These are phyloP conservation scores for Pterocles orientalis DNA, from an alignment of 2,113 vertebrate genomes.

Conservation along the genomic window DNA sequence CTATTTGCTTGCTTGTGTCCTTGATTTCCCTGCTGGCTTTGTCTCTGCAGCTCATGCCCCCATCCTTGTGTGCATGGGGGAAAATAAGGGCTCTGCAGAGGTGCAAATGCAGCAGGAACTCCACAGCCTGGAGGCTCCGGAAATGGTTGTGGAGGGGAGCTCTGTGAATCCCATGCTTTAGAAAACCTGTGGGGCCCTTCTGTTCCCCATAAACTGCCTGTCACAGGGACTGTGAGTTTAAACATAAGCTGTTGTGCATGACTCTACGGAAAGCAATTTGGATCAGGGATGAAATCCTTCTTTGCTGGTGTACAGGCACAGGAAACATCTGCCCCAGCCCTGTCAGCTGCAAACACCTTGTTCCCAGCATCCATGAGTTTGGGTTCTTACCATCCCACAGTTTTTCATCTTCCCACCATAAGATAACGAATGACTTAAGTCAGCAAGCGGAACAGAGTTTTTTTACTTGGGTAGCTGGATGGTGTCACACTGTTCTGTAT, in stretches of 20 bases:
- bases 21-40: background rate
- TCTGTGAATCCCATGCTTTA: background rate
- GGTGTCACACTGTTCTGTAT: background rate
- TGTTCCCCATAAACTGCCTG: background rate
- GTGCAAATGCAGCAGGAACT: background rate
- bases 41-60: background rate
- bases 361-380: background rate
- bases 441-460: background rate
- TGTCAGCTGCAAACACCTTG: rapidly evolving
- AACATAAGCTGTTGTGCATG: rapidly evolving
- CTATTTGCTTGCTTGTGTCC: background rate
- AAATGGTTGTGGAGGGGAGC: background rate
- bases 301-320: background rate
- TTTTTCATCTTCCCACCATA: background rate
- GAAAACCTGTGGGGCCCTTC: background rate
- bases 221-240: background rate
- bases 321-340: background rate
- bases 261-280: background rate
- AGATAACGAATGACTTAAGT: background rate
- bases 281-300: background rate
- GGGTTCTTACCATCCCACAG: background rate
- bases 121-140: background rate
- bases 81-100: background rate
- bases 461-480: background rate
- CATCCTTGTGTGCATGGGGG: rapidly evolving